A percentile compares a stretch with the other conserved stretches of the same genome.
phyloP scores from a whole-genome alignment of 2,888 invertebrate species.

The Trilocha varians region DNA sequence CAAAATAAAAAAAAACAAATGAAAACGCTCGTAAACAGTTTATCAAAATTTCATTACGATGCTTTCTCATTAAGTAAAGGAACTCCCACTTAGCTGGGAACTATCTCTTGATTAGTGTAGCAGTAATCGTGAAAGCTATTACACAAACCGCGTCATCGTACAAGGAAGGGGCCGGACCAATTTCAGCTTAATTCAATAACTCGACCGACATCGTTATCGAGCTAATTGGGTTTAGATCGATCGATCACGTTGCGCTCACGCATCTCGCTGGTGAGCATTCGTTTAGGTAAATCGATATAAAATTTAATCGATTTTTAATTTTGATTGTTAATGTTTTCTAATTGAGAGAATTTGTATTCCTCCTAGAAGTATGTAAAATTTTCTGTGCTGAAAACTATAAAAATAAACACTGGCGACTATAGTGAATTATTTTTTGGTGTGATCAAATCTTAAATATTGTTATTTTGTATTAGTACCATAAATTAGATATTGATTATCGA shows the following conservation, averaged over 20 bases:
- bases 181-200: conserved; percentile 56
- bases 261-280: conserved; percentile 29
- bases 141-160: conserved; percentile 36
- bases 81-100: conserved; percentile 7
- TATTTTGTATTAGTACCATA: too few relatives aligned
- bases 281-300: background rate
- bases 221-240: conserved; percentile 41
- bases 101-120: background rate
- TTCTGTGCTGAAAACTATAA: too few relatives aligned
- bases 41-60: background rate
- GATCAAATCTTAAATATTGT: too few relatives aligned
- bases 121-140: conserved; percentile 36
- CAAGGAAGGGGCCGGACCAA: conserved; percentile 50
- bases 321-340: too few relatives aligned
- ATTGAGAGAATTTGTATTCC: too few relatives aligned
- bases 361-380: too few relatives aligned
- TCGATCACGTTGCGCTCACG: conserved; percentile 48
- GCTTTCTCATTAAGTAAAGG: background rate
- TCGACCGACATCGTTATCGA: conserved; percentile 42
- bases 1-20: too few relatives aligned
- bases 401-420: too few relatives aligned
- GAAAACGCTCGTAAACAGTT: too few relatives aligned
- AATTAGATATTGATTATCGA: too few relatives aligned
- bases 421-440: too few relatives aligned
- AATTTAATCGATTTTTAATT: too few relatives aligned